A percentile compares a stretch with the other conserved stretches of the same genome.
Evolutionary conservation across 2,113 vertebrate genomes (phyloP).

Genomic region (Nematolebias whitei): DNA sequence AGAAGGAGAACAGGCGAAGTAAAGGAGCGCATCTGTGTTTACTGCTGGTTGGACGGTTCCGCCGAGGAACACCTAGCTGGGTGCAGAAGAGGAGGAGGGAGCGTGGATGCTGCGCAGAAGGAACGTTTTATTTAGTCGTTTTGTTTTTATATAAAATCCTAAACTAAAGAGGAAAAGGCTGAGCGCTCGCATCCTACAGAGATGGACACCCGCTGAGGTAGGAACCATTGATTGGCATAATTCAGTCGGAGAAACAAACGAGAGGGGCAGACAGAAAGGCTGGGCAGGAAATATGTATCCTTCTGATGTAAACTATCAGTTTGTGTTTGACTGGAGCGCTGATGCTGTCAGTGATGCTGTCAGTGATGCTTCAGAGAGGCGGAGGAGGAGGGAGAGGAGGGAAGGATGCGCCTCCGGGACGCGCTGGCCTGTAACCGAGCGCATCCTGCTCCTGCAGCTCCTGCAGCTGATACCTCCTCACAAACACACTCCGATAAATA

Average conservation of each 20-base stretch:
- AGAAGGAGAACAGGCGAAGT: slow-evolving; percentile 28
- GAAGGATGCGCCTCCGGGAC: slow-evolving; percentile 45
- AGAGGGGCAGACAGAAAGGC: too few species aligned
- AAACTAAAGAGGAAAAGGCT: slow-evolving; percentile 33
- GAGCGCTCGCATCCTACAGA: slow-evolving; percentile 8
- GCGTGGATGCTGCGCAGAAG: slow-evolving; percentile 34
- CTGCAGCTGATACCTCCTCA: slow-evolving; percentile 67
- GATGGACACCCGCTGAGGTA: slow-evolving; percentile 72
- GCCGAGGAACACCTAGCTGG: slow-evolving; percentile 14
- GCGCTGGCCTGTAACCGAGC: slow-evolving; percentile 62
- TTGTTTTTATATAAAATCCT: background rate
- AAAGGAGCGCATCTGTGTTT: slow-evolving; percentile 34
- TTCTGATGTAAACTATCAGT: background rate
- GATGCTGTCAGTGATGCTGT: slow-evolving; percentile 21
- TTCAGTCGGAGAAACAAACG: background rate
- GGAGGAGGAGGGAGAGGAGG: slow-evolving; percentile 25
- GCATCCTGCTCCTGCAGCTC: slow-evolving; percentile 40
- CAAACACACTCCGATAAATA: slow-evolving; percentile 22
- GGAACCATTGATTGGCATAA: slow-evolving; percentile 5
- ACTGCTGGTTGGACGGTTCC: slow-evolving; percentile 18
- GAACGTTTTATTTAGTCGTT: slow-evolving; percentile 6
- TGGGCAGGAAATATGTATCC: too few species aligned
- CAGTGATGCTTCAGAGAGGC: slow-evolving; percentile 23
- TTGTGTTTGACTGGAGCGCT: slow-evolving; percentile 8
- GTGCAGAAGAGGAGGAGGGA: slow-evolving; percentile 31